Conservation (phyloP, 2,113 vertebrate species). For the Nicator chloris region DNA sequence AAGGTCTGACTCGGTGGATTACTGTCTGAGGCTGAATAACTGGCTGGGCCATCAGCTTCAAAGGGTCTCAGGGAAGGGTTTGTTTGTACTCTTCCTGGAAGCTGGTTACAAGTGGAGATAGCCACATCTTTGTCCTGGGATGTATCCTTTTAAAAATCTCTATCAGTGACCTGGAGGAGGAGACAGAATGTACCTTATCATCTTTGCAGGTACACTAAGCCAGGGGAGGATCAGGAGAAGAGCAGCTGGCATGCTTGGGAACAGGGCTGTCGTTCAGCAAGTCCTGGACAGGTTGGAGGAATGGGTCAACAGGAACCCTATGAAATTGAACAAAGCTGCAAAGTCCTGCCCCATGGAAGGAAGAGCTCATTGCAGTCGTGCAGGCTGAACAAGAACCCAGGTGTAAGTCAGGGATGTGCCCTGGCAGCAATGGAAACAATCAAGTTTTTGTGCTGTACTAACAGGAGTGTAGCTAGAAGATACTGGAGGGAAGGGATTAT, state of each 20-base stretch:
- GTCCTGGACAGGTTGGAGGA: not conserved
- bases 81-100: not conserved
- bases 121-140: not conserved
- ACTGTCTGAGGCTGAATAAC: not conserved
- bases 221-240: not conserved
- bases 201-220: not conserved
- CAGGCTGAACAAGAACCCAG: not conserved
- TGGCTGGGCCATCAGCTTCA: not conserved
- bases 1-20: not conserved
- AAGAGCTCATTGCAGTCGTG: not conserved
- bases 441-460: not conserved
- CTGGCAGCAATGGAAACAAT: not conserved
- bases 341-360: not conserved
- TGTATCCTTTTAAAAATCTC: not conserved
- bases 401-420: not conserved
- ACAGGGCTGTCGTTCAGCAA: not conserved
- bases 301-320: accelerated
- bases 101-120: not conserved
- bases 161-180: not conserved
- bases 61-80: not conserved
- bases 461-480: not conserved
- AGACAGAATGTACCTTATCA: not conserved
- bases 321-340: not conserved
- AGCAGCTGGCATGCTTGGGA: too few relatives aligned
- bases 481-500: not conserved